Evolutionary conservation across 2,797 vertebrate genomes (phyloP).

Genomic region (Erpetoichthys calabaricus): DNA sequence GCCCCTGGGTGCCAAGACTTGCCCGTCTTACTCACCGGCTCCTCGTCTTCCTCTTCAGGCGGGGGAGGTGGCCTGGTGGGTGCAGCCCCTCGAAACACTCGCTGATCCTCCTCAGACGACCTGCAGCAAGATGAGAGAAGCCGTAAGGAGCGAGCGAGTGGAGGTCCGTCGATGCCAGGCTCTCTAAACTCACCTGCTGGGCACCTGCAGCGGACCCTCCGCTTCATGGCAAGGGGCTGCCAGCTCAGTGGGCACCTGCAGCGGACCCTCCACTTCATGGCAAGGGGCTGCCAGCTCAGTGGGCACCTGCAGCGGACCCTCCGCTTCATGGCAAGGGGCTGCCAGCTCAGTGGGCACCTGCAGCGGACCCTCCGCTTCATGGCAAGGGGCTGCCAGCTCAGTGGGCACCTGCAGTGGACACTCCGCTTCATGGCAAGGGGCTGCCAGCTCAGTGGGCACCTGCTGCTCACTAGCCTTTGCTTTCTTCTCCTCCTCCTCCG

Average conservation of each 20-base stretch:
- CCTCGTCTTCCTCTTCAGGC: constrained; percentile 63
- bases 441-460: constrained; percentile 1
- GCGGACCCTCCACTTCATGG: neutral
- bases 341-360: constrained; percentile 4
- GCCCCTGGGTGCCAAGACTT: neutral
- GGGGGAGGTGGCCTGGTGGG: constrained; percentile 25
- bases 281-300: neutral
- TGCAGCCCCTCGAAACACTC: constrained; percentile 35
- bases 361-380: constrained; percentile 16
- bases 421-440: neutral
- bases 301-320: constrained; percentile 18
- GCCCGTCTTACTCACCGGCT: constrained; percentile 70
- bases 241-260: constrained; percentile 5
- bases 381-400: neutral
- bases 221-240: neutral
- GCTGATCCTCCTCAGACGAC: constrained; percentile 30
- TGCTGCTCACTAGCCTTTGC: constrained; percentile 7
- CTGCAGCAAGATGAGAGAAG: neutral
- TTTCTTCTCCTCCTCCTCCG: constrained; percentile 14
- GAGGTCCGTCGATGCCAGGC: neutral
- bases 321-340: neutral
- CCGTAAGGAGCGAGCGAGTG: constrained; percentile 7
- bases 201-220: constrained; percentile 16
- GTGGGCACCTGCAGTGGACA: neutral
- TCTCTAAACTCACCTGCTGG: constrained; percentile 1